A percentile compares a stretch with the other conserved stretches of the same genome.
Conservation (phyloP, 2,113 vertebrate genomes). For the Pimephales promelas region DNA sequence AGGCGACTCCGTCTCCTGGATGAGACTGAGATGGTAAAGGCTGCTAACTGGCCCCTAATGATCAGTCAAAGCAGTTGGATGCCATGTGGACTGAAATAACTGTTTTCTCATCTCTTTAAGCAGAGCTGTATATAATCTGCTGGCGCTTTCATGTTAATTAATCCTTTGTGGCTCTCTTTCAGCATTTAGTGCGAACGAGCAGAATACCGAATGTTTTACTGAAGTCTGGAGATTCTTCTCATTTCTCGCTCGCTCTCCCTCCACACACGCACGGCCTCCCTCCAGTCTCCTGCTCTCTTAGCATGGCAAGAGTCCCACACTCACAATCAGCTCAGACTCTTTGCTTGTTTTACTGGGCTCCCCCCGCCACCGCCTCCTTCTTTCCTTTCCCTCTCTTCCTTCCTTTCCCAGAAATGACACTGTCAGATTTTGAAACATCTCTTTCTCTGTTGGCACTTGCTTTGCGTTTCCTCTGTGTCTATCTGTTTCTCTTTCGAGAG, state of each 20-base stretch:
- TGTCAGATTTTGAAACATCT: constrained; percentile 80
- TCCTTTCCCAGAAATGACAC: constrained; percentile 72
- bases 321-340: constrained; percentile 49
- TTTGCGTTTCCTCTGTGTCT: constrained; percentile 68
- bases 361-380: constrained; percentile 15
- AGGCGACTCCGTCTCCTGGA: constrained; percentile 41
- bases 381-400: constrained; percentile 51
- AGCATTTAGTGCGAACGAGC: constrained; percentile 16
- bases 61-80: constrained; percentile 37
- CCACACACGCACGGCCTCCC: constrained; percentile 26
- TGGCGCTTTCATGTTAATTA: constrained; percentile 36
- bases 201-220: constrained; percentile 29
- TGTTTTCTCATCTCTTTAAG: constrained; percentile 37
- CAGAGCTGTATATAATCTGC: constrained; percentile 27
- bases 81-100: constrained; percentile 44
- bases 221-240: constrained; percentile 42
- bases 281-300: constrained; percentile 49
- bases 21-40: constrained; percentile 44
- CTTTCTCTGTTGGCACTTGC: constrained; percentile 71
- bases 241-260: constrained; percentile 39
- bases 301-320: constrained; percentile 52
- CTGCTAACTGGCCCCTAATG: constrained; percentile 48
- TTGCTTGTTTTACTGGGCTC: constrained; percentile 57
- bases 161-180: constrained; percentile 44
- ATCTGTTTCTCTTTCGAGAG: constrained; percentile 73